Evolutionary conservation across 2,888 invertebrate species (phyloP), one percentile per base, ranked within the genome.

Genomic region (Mycalesis mineus): DNA sequence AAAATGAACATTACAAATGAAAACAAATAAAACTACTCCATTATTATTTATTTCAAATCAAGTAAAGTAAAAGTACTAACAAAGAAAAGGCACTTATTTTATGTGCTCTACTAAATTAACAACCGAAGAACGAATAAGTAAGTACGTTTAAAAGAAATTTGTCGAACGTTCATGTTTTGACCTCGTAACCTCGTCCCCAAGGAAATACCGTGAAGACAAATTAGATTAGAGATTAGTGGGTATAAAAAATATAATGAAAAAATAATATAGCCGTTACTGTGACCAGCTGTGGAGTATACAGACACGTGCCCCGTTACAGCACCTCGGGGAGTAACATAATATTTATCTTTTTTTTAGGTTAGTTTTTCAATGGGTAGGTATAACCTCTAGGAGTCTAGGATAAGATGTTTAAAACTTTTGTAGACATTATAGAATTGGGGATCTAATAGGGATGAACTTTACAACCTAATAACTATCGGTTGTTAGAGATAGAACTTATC

Each of bases 161-260:
- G 39, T 55, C 15, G 5, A 22, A 33, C 7, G n/a, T 11, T 31
- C 39, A 7, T 42, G 15, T 42, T 40, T 39, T 22, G 29, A 60
- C 53, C 39, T 55, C 44, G 40, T 31, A 44, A 57, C 55, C 53
- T 57, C 15, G 37, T 61, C 57, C 65, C 66, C 47, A 48, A 55
- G 58, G 65, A 60, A 55, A 58, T 55, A 47, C 55, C 45, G 51
- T 47, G 56, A 54, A 57, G 64, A 61, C 52, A 64, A 68, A 66
- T 62, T 61, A 63, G 61, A 66, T 67, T 60, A 63, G 52, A 57
- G 63, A 55, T 61, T 58, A 61, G 52, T 56, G 49, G 41, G 52
- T 33, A 56, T 51, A 62, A 61, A 60, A 61, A 66, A 66, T 58
- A 62, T 68, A 67, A 68, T 68, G 68, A 68, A 69, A 69, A 69